Base-by-base conservation (phyloP, 2,113 vertebrate species). In the Tringa solitaria region DNA sequence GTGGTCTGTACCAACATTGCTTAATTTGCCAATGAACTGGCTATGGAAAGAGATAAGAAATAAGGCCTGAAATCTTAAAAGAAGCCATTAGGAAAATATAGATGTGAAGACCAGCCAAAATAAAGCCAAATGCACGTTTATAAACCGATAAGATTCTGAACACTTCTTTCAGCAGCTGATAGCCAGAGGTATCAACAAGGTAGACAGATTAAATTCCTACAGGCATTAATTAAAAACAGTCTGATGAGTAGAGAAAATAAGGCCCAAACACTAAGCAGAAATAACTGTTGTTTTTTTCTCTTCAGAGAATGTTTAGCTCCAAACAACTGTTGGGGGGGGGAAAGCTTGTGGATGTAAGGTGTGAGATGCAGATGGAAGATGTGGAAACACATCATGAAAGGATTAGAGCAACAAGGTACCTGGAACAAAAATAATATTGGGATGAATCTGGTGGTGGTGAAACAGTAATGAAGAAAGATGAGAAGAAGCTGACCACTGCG, bases 181-280 rank as follows among this genome's bases (percentile, higher is more conserved):
- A 96, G 95, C 95, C 90, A 90, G 90, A 90, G 88, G 95, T 94
- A 85, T 89, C 93, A 96, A 88, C 84, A 90, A 94, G 87, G 94
- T 68, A 96, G 92, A 70, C 82, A 96, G 94, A 94, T 90, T 89
- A 94, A 96, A 96, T 94, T 96, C 96, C 96, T 97, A 43, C 20
- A 91, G 87, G 95, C 79, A 95, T 96, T 96, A 96, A 97, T 96
- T 97, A 95, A 96, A 91, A 91, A 59, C 65, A 93, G 70, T 65
- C 92, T 94, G 92, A 85, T 53, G 95, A 95, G 59, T 37, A 94
- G 59, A 91, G 78, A 96, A 97, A 95, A 91, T 46, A 93, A 85
- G 87, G 87, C 45, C n/a, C 46, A 73, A 94, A 85, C 26, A 77
- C 32, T 5, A 46, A 84, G 68, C 43, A 87, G 68, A 83, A 95